Evolutionary conservation across 1,140 invertebrate genomes (phyloP), one percentile per base, ranked within the genome.

Genomic region (Metopolophium dirhodum): DNA sequence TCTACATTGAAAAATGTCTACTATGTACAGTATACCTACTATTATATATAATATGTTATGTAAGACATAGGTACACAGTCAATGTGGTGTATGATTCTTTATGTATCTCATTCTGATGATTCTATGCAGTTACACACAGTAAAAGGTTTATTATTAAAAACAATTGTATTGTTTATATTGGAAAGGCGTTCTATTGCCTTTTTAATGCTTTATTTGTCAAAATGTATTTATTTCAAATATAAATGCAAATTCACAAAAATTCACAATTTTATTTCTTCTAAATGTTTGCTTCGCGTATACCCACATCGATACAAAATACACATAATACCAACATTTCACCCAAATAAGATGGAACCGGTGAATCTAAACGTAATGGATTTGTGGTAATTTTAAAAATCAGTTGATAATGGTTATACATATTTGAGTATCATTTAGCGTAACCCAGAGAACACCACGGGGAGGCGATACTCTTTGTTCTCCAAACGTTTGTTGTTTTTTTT

Each of bases 401-500:
- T 35, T 77, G 61, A 77, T 77, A 77, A 77, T n/a, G 30, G 61
- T 77, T 77, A 77, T 77, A 77, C 61, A 77, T 77, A 77, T 77
- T 77, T 77, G 61, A 77, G 61, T 77, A 77, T 77, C 61, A 77
- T 77, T 77, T 77, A 77, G 61, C 61, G 61, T 77, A n/a, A 77
- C 61, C 61, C 61, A 77, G 61, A 77, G 61, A 77, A 77, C 61
- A 77, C 61, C 61, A 35, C 61, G 61, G 61, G 61, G 61, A 77
- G 61, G 61, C 61, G 61, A 77, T 77, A 77, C 61, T 77, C 61
- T 77, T 77, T 77, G 61, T 77, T 77, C 61, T 77, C 61, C 61
- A 77, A 77, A 77, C 61, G 61, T 77, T 77, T 77, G 61, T 77
- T 20, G 14, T n/a, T 61, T 77, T 68, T 61, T 68, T 68, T 61